Conservation (phyloP, 2,888 invertebrate genomes). For the Hirtodrosophila confusa region DNA sequence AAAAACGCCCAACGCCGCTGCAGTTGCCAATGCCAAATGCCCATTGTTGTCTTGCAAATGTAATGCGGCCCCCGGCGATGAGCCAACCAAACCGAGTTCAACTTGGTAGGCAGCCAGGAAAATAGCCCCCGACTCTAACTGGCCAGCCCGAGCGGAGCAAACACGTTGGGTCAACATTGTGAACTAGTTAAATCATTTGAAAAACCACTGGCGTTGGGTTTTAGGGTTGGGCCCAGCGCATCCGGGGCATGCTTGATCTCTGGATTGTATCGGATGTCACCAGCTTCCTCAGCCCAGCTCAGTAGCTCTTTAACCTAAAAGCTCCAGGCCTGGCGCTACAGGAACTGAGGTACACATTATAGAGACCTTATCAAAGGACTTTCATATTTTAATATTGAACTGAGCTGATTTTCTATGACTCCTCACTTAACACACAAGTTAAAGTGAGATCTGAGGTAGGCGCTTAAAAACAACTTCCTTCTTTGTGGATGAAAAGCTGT, state of each 20-base stretch:
- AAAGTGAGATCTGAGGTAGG: too few relatives aligned
- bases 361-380: too few relatives aligned
- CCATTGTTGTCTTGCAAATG: constrained; percentile 78
- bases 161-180: constrained; percentile 35
- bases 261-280: neutral
- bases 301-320: neutral
- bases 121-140: constrained; percentile 30
- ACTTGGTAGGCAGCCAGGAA: constrained; percentile 46
- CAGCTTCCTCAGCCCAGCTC: neutral
- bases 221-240: constrained; percentile 10
- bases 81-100: constrained; percentile 46
- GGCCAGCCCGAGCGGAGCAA: constrained; percentile 16
- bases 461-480: too few relatives aligned
- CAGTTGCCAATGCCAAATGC: constrained; percentile 66
- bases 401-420: too few relatives aligned
- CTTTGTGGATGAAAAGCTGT: too few relatives aligned
- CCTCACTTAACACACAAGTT: too few relatives aligned
- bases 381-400: too few relatives aligned
- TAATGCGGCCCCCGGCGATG: constrained; percentile 63
- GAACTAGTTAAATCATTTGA: constrained; percentile 61
- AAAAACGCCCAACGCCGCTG: constrained; percentile 82
- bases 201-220: constrained; percentile 36
- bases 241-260: constrained; percentile 2
- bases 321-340: too few relatives aligned
- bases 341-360: too few relatives aligned